Evolutionary conservation across 2,113 vertebrate species (phyloP).

Genomic region (zebrafish (Danio rerio)): DNA sequence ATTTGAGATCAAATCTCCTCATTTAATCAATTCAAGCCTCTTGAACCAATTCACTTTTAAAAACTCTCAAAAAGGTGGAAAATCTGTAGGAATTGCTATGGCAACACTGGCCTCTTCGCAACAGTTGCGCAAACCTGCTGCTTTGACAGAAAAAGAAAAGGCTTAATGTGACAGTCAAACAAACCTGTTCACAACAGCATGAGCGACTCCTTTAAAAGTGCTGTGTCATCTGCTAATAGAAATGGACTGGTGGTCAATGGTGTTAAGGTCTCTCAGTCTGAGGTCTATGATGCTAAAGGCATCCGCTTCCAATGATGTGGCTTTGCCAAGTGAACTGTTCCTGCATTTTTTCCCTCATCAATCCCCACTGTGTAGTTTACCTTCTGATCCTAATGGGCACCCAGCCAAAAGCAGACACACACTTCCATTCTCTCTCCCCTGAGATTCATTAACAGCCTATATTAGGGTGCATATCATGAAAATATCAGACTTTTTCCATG

Average conservation of each 20-base stretch:
- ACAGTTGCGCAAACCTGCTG: slow-evolving; percentile 15
- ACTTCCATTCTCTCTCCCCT: slow-evolving; percentile 1
- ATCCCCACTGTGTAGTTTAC: slow-evolving; percentile 16
- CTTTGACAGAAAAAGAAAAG: slow-evolving; percentile 9
- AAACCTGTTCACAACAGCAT: not conserved
- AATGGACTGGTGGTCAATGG: slow-evolving; percentile 1
- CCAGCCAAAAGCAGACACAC: slow-evolving; percentile 38
- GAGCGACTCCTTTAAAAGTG: not conserved
- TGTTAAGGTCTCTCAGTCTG: not conserved
- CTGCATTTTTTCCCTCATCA: not conserved
- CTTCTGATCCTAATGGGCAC: slow-evolving; percentile 28
- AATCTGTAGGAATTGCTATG: slow-evolving; percentile 30
- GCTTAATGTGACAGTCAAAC: not conserved
- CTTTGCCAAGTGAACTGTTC: slow-evolving; percentile 36
- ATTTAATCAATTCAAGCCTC: not conserved
- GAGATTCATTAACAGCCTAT: slow-evolving; percentile 2
- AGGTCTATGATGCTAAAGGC: slow-evolving; percentile 11
- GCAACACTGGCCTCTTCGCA: slow-evolving; percentile 21
- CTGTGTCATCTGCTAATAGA: not conserved
- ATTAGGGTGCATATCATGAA: too few species aligned
- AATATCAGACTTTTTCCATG: too few species aligned
- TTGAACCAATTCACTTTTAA: not conserved
- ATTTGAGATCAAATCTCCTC: not conserved
- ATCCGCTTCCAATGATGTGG: slow-evolving; percentile 23
- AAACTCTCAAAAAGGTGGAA: not conserved